Base-by-base conservation (phyloP, 2,113 vertebrate genomes). In the Lonchura striata region DNA sequence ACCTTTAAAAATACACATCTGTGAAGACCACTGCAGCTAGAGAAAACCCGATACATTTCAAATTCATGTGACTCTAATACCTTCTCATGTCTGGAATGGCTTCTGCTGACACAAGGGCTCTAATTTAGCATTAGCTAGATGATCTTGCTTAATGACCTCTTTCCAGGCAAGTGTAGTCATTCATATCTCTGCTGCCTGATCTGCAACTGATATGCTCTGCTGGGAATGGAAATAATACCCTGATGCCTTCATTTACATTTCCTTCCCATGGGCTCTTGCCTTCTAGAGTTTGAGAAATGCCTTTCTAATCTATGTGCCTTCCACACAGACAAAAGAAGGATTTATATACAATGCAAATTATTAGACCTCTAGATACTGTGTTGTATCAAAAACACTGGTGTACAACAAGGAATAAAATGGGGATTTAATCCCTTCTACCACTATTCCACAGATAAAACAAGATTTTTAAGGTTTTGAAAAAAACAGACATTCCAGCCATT, bases 41-140 rank as follows among this genome's bases (percentile, higher is more conserved):
- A 90, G 42, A 85, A 88, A 90, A 76, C 10, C 52, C 89, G 53
- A 49, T 20, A 60, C 11, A 42, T 83, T 90, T 86, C n/a, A 82
- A 69, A 80, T 76, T 70, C 35, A 35, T 9, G 47, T 70, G 50
- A 63, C 11, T 61, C 50, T 80, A 82, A 76, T 52, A 87, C 10
- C 15, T 76, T 53, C 18, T 90, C 5, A 20, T 69, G 31, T 80
- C 49, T 93, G 76, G 86, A 77, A 80, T 60, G 49, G 37, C 28
- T 86, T 95, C 46, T 90, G 59, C 50, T 94, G 76, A 77, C 57
- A 56, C 14, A 71, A 80, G 76, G 41, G 23, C 57, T 87, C 49
- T 52, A 65, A 83, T 83, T 83, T 65, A 86, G 76, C 28, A 69
- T 61, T 65, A 79, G 46, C 15, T 79, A 82, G 28, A 65, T 69